Evolutionary conservation across 2,113 vertebrate species (phyloP).

Genomic region (Hypomesus transpacificus): DNA sequence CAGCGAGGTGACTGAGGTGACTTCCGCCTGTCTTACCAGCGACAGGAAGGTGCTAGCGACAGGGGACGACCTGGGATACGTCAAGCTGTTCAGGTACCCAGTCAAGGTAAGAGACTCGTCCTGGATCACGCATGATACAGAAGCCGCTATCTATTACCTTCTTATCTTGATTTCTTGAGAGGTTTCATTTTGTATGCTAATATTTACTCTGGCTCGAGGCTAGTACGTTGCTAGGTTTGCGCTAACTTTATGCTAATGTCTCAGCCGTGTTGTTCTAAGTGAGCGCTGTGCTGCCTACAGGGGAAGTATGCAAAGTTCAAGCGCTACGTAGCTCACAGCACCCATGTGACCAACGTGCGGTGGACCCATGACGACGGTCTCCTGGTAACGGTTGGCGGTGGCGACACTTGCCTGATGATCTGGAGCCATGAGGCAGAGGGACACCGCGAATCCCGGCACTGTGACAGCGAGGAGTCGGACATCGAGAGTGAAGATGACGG

Average conservation of each 20-base stretch:
- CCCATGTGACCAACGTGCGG: slow-evolving; percentile 93
- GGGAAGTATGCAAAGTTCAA: slow-evolving; percentile 96
- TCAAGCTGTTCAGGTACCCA: slow-evolving; percentile 95
- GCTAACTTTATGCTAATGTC: slow-evolving; percentile 27
- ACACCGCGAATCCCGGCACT: slow-evolving; percentile 79
- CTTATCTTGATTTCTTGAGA: background rate
- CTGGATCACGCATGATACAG: background rate
- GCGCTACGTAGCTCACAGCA: slow-evolving; percentile 92
- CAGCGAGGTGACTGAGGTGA: slow-evolving; percentile 92
- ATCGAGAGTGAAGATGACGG: slow-evolving; percentile 96
- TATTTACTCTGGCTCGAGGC: background rate
- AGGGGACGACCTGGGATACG: slow-evolving; percentile 95
- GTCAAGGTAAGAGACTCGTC: slow-evolving; percentile 80
- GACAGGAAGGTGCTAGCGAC: slow-evolving; percentile 89
- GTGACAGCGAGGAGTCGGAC: slow-evolving; percentile 96
- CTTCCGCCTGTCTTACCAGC: slow-evolving; percentile 84
- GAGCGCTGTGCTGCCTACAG: slow-evolving; percentile 62
- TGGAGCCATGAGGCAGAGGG: slow-evolving; percentile 89
- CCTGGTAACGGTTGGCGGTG: slow-evolving; percentile 87
- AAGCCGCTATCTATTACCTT: background rate
- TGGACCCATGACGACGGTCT: slow-evolving; percentile 92
- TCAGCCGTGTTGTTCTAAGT: slow-evolving; percentile 20
- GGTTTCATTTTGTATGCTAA: too few relatives aligned
- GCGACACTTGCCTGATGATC: slow-evolving; percentile 93
- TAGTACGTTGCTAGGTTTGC: slow-evolving; percentile 15